Evolutionary conservation across 2,113 vertebrate species (phyloP), one percentile per base, ranked within the genome.

Genomic region (Callospermophilus lateralis): DNA sequence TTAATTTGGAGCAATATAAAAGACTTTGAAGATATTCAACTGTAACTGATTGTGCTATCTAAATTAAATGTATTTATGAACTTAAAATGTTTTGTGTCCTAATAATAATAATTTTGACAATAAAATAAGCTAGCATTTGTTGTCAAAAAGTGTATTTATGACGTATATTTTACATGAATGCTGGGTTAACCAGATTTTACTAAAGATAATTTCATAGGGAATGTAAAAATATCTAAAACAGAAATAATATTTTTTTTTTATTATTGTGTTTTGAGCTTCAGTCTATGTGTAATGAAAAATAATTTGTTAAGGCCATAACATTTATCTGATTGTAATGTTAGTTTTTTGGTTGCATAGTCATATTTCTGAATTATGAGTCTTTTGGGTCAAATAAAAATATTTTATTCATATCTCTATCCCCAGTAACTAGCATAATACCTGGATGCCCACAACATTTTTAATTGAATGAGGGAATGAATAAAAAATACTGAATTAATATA

Each of bases 1-100:
- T 97, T 97, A 95, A 97, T 97, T 97, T 97, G 97, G 94, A 97
- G 48, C 83, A 84, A 77, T 97, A 96, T 94, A 91, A 97, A 97
- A 97, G 89, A 84, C 84, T 97, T 96, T 96, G 79, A 97, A 94
- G 86, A 92, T 88, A 95, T 96, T 89, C 48, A 84, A 84, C 83
- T 73, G 72, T 90, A 97, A 93, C 61, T 77, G n/a, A 91, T 88
- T 65, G 34, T 65, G 93, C 77, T 87, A 26, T 73, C 72, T 86
- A 91, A 94, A 83, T 88, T 95, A 81, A 96, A 94, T 68, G 12
- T 78, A 78, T 16, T n/a, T 76, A 84, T 42, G 34, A 58, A 92
- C 34, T 58, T 91, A 96, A 96, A 94, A 58, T 76, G 63, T 45
- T 93, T 91, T 51, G 8, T 68, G 13, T 78, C 81, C n/a, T 55